Evolutionary conservation across 2,888 invertebrate species (phyloP).

Genomic region (Pteria penguin): DNA sequence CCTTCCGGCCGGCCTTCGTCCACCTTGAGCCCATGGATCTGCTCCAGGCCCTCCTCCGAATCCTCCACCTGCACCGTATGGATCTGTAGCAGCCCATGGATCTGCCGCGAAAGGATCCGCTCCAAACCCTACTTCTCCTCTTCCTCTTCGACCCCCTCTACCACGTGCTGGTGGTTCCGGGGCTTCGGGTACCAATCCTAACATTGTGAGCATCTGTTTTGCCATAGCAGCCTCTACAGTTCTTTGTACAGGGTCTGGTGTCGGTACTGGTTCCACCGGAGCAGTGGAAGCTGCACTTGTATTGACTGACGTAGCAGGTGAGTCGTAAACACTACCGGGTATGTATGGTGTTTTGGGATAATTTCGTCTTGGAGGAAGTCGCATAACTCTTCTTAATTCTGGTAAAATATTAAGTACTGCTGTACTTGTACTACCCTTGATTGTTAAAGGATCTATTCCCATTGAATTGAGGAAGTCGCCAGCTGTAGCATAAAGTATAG

Average conservation of each 20-base stretch:
- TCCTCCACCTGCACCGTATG: constrained; percentile 9
- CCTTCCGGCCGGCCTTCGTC: constrained; percentile 14
- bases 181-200: constrained; percentile 37
- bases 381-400: constrained; percentile 28
- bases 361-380: constrained; percentile 23
- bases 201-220: constrained; percentile 38
- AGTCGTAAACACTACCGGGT: neutral
- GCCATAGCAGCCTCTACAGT: constrained; percentile 39
- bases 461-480: constrained; percentile 30
- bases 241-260: constrained; percentile 32
- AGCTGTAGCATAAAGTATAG: constrained; percentile 34
- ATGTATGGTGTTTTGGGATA: neutral
- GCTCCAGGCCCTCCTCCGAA: neutral
- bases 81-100: constrained; percentile 5
- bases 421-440: constrained; percentile 25
- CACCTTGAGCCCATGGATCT: constrained; percentile 16
- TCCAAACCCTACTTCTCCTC: neutral
- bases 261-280: neutral
- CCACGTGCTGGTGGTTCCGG: constrained; percentile 41
- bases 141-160: neutral
- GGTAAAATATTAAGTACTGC: constrained; percentile 38
- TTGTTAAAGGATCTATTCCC: constrained; percentile 32
- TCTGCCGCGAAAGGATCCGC: neutral
- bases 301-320: neutral
- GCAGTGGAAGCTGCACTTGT: neutral